Base-by-base conservation (phyloP, 1,140 invertebrate genomes). In the Pseudomyrmex sp. region DNA sequence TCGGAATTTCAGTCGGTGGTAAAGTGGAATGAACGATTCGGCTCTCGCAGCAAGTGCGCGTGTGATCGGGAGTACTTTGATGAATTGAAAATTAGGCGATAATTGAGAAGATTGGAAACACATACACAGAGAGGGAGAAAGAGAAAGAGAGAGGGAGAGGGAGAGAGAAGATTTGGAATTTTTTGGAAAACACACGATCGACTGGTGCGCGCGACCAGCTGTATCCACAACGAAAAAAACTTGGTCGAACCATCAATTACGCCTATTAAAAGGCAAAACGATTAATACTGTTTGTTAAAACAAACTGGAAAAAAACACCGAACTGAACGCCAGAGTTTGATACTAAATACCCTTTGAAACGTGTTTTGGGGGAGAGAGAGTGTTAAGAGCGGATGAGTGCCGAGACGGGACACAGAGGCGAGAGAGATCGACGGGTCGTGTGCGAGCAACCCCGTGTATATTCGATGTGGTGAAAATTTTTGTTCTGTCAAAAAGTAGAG, bases 1-100 rank as follows among this genome's bases (percentile, higher is more conserved):
- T 56, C 3, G 35, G 13, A 5, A 77, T 54, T 68, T 35, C 12
- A 18, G n/a, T 12, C 62, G 75, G 44, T 59, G 52, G 54, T 46
- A 48, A 58, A 68, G 63, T 35, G 58, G 46, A 59, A 52, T 9
- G 46, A 62, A 62, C 20, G 70, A 3, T n/a, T 46, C 7, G 59
- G 35, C 35, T 35, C 74, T 18, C n/a, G 15, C 10, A 23, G 12
- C 10, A 50, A 7, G 54, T 70, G 76, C 15, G 65, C 44, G 76
- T 59, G 44, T 72, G 23, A 80, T 70, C 54, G 76, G 35, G 35
- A 35, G 35, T 72, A 35, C 66, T 59, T 70, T 15, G 44, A 59
- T 23, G n/a, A 35, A 77, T 26, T 46, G 4, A 2, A 20, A 66
- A 69, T 13, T 46, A 26, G 20, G n/a, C 10, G 13, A 7, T 48